A percentile compares a stretch with the other conserved stretches of the same genome.
Conservation (phyloP, 2,113 vertebrate genomes). For the Theristicus caerulescens region DNA sequence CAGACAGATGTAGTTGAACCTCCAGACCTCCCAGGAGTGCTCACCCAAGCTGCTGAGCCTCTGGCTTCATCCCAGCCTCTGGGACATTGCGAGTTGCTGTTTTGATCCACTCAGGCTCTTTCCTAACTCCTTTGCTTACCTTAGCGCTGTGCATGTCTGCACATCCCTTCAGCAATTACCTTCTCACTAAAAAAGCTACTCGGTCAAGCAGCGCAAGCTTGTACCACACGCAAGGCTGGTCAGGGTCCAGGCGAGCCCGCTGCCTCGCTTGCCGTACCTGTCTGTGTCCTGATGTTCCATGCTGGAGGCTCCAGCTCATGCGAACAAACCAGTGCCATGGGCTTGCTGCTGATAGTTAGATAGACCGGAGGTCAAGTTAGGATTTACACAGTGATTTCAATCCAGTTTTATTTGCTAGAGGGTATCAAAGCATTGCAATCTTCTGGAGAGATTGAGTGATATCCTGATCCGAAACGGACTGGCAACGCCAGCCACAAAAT, state of each 20-base stretch:
- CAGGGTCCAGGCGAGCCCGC: accelerated
- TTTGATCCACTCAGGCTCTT: background rate
- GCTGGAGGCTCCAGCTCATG: background rate
- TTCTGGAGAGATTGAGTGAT: background rate
- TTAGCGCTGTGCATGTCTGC: accelerated
- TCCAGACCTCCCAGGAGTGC: background rate
- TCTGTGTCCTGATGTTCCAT: background rate
- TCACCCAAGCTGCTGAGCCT: background rate
- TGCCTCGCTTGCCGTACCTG: accelerated
- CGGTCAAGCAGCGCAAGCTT: background rate
- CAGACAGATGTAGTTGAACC: background rate
- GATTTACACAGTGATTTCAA: background rate
- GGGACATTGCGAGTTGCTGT: background rate
- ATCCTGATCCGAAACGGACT: background rate
- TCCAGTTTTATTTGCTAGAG: background rate
- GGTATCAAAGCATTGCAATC: background rate
- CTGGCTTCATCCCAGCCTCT: accelerated
- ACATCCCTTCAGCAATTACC: background rate
- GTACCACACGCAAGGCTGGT: background rate
- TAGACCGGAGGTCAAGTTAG: background rate
- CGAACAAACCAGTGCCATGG: background rate
- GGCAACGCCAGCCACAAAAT: background rate
- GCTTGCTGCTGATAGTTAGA: background rate
- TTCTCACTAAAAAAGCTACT: background rate
- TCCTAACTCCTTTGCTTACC: background rate